phyloP scores from a whole-genome alignment of 2,113 vertebrate genomes.

The Astur gentilis region DNA sequence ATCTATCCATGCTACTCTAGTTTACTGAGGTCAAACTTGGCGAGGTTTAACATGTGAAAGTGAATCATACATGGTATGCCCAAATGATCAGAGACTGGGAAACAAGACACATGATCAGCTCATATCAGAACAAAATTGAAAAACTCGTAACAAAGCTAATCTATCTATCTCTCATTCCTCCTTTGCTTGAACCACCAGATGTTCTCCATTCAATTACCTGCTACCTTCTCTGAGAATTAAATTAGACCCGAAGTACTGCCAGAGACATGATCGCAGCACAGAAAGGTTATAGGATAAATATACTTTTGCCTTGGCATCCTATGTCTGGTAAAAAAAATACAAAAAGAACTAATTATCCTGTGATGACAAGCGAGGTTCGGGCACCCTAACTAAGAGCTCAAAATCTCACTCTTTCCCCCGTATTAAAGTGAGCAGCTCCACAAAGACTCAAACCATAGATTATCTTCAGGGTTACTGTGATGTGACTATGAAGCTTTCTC shows the following conservation, averaged over 20 bases:
- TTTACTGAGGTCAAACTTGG: neutral
- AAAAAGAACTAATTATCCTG: constrained; percentile 2
- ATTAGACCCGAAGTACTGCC: neutral
- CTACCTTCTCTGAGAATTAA: neutral
- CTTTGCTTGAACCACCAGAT: neutral
- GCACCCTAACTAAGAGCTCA: neutral
- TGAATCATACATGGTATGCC: neutral
- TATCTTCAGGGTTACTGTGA: constrained; percentile 64
- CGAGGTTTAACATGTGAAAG: neutral
- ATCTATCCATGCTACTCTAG: neutral
- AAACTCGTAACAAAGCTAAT: neutral
- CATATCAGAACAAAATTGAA: neutral
- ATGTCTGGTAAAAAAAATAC: neutral
- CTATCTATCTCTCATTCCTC: neutral
- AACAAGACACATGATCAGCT: neutral
- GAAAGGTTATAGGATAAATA: neutral
- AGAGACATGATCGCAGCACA: neutral
- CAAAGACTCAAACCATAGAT: constrained; percentile 49
- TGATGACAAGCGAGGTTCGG: neutral
- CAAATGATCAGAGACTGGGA: neutral
- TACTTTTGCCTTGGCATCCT: neutral
- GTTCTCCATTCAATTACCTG: neutral
- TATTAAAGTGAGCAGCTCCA: neutral
- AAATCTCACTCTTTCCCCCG: neutral
- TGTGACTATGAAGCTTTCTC: constrained; percentile 33